phyloP scores from a whole-genome alignment of 2,113 vertebrate genomes.

The Hassar affinis region DNA sequence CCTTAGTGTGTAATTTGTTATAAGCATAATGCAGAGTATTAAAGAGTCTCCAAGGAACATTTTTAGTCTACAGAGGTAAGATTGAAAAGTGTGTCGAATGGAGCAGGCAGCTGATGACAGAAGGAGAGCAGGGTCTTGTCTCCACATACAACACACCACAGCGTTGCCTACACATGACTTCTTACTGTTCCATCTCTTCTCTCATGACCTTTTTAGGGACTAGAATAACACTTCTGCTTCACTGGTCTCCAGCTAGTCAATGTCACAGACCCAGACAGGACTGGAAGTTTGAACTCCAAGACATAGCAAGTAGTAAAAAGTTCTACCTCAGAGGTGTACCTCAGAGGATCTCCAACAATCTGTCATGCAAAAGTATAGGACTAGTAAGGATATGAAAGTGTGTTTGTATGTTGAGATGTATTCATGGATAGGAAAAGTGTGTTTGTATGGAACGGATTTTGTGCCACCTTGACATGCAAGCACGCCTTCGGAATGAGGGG shows the following conservation, averaged over 20 bases:
- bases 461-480: no score
- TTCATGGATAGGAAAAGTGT: neutral
- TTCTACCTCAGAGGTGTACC: neutral
- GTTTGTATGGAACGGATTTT: neutral
- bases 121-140: constrained; percentile 56
- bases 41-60: constrained; percentile 7
- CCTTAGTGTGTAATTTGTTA: neutral
- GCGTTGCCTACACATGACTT: constrained; percentile 68
- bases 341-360: neutral
- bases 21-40: neutral
- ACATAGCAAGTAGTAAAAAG: neutral
- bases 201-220: neutral
- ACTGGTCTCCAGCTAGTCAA: constrained; percentile 6
- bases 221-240: constrained; percentile 17
- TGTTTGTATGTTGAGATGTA: neutral
- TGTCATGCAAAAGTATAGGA: neutral
- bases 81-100: constrained; percentile 45
- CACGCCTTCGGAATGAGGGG: no score
- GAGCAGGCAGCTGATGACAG: constrained; percentile 69
- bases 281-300: constrained; percentile 68
- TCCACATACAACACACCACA: constrained; percentile 50
- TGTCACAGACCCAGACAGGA: constrained; percentile 44
- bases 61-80: neutral
- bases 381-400: neutral
- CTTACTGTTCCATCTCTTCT: constrained; percentile 44